phyloP scores from a whole-genome alignment of 2,797 vertebrate species.

The Tokudaia tokunoshimensis region DNA sequence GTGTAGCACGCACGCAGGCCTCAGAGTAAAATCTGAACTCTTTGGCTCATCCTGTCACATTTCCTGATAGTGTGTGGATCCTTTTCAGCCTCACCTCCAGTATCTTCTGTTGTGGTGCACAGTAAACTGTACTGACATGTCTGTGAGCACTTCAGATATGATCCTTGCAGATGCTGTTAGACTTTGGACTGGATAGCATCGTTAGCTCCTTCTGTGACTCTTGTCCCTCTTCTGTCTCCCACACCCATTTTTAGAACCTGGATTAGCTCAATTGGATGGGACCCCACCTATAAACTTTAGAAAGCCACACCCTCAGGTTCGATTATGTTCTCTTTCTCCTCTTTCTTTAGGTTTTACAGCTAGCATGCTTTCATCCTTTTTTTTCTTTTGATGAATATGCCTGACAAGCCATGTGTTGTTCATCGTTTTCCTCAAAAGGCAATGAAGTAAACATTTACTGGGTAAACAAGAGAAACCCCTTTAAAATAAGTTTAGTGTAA shows the following conservation, averaged over 20 bases:
- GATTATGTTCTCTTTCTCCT: not conserved
- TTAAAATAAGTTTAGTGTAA: slow-evolving; percentile 46
- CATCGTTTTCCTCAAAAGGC: slow-evolving; percentile 14
- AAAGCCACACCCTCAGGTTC: not conserved
- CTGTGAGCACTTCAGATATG: not conserved
- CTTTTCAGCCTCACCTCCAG: not conserved
- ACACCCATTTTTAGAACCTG: not conserved
- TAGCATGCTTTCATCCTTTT: not conserved
- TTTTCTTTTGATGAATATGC: not conserved
- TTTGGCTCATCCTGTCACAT: not conserved
- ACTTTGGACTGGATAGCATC: not conserved
- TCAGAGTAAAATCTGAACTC: slow-evolving; percentile 10
- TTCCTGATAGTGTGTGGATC: not conserved
- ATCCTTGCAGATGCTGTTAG: not conserved
- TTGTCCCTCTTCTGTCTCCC: not conserved
- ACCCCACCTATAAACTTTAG: not conserved
- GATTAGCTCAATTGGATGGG: not conserved
- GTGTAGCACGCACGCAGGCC: not conserved
- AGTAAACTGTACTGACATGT: not conserved
- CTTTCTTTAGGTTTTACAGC: slow-evolving; percentile 2
- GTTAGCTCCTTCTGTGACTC: not conserved
- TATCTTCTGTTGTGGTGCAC: not conserved
- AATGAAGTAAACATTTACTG: slow-evolving; percentile 41
- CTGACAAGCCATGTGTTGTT: slow-evolving; percentile 23
- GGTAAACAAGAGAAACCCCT: not conserved